These are phyloP conservation scores for Arge pagana DNA, from an alignment of 2,888 invertebrate species.

Conservation along the genomic window DNA sequence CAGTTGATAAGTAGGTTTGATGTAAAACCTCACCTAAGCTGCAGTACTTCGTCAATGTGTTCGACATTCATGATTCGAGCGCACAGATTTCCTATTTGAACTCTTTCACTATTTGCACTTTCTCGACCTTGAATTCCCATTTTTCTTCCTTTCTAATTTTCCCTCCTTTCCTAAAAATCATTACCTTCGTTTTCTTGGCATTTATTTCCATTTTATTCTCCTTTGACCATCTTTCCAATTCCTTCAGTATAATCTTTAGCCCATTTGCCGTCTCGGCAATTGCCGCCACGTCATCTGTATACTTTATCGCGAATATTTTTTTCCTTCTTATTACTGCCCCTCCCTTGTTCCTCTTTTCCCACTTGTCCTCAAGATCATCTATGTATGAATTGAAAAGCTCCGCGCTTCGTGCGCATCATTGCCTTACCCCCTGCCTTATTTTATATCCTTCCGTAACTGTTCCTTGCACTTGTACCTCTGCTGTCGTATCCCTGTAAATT, in stretches of 20 bases:
- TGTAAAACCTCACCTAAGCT: no score
- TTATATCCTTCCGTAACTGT: not conserved
- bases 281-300: no score
- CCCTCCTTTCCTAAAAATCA: conserved; percentile 26
- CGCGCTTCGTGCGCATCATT: not conserved
- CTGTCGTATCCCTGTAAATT: not conserved
- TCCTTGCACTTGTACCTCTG: not conserved
- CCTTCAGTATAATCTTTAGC: conserved; percentile 15
- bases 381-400: not conserved
- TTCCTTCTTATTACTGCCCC: not conserved
- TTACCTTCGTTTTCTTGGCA: conserved; percentile 26
- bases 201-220: conserved; percentile 22
- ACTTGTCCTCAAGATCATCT: not conserved
- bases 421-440: not conserved
- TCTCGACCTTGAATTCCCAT: conserved; percentile 17
- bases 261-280: no score
- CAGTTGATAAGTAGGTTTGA: no score
- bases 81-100: no score
- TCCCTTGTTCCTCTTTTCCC: not conserved
- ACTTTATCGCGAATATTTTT: no score
- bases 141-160: conserved; percentile 3
- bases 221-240: conserved; percentile 20
- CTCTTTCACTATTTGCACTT: conserved; percentile 22
- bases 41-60: no score
- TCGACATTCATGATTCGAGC: no score